Evolutionary conservation across 92 coral and sea anemone species (phyloP).

Genomic region (Siderastrea siderea): DNA sequence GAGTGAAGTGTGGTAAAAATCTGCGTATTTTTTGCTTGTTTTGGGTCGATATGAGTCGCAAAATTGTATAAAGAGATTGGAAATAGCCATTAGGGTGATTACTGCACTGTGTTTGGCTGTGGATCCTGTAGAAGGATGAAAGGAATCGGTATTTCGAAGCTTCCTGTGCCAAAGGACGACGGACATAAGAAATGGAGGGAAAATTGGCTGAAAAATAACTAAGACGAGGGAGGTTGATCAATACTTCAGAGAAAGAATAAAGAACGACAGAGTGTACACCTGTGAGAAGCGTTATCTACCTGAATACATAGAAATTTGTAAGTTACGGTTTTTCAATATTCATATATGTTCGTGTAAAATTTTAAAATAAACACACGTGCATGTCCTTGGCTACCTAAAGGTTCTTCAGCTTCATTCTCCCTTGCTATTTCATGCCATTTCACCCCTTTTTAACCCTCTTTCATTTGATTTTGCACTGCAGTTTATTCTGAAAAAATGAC

Average conservation of each 20-base stretch:
- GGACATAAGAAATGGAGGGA: slow-evolving; percentile 46
- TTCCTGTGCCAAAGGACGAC: slow-evolving; percentile 55
- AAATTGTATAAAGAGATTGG: neutral
- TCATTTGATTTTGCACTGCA: too few relatives aligned
- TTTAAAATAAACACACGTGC: too few relatives aligned
- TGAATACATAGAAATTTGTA: slow-evolving; percentile 65
- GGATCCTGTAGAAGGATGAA: slow-evolving; percentile 56
- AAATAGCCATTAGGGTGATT: slow-evolving; percentile 14
- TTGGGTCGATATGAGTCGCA: too few relatives aligned
- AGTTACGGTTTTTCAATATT: neutral
- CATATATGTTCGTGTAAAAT: too few relatives aligned
- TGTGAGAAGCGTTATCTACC: slow-evolving; percentile 55
- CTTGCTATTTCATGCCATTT: too few relatives aligned
- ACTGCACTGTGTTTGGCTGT: slow-evolving; percentile 63
- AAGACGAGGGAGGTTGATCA: slow-evolving; percentile 52
- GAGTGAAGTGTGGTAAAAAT: neutral
- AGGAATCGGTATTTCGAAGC: slow-evolving; percentile 60
- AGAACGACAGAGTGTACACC: slow-evolving; percentile 46
- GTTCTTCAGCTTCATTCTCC: too few relatives aligned
- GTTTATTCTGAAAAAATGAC: neutral
- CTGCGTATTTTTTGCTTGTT: slow-evolving; percentile 23
- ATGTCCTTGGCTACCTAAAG: too few relatives aligned
- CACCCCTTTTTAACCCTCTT: too few relatives aligned
- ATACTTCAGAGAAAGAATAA: slow-evolving; percentile 33
- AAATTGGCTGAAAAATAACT: slow-evolving; percentile 52